Evolutionary conservation across 1,140 invertebrate genomes (phyloP).

Genomic region (Drosophila lacertosa): DNA sequence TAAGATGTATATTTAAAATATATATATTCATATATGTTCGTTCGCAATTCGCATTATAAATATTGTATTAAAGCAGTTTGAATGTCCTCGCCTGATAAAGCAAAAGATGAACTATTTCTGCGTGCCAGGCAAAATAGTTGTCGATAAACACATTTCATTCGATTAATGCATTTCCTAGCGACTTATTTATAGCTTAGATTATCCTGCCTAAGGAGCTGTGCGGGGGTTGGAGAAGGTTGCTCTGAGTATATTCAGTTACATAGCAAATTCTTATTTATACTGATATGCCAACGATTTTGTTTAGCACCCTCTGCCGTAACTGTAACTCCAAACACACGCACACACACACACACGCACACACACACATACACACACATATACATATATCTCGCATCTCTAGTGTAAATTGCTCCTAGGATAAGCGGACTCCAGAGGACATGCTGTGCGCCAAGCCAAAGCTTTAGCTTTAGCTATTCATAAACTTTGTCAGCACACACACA

Average conservation of each 20-base stretch:
- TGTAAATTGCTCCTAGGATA: conserved; percentile 1
- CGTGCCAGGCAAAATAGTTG: not conserved
- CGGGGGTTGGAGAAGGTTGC: not conserved
- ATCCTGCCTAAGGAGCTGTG: too few species aligned
- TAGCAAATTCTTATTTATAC: not conserved
- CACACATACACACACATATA: not conserved
- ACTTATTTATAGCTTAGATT: not conserved
- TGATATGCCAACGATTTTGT: not conserved
- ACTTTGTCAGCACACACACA: conserved; percentile 62
- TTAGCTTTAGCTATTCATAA: conserved; percentile 64
- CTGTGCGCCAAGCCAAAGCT: conserved; percentile 36
- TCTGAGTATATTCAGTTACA: conserved; percentile 1
- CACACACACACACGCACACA: not conserved
- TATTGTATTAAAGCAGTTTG: too few species aligned
- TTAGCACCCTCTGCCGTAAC: not conserved
- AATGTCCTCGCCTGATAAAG: too few species aligned
- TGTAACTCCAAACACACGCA: not conserved
- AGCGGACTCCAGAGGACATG: conserved; percentile 7
- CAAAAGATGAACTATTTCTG: too few species aligned
- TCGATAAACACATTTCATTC: conserved; percentile 21
- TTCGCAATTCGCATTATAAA: too few species aligned
- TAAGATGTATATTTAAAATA: too few species aligned
- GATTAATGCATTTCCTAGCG: conserved; percentile 3
- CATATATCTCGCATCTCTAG: conserved; percentile 8
- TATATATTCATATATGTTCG: too few species aligned